phyloP scores from a whole-genome alignment of 2,888 invertebrate genomes.

The Polylopha cassiicola region DNA sequence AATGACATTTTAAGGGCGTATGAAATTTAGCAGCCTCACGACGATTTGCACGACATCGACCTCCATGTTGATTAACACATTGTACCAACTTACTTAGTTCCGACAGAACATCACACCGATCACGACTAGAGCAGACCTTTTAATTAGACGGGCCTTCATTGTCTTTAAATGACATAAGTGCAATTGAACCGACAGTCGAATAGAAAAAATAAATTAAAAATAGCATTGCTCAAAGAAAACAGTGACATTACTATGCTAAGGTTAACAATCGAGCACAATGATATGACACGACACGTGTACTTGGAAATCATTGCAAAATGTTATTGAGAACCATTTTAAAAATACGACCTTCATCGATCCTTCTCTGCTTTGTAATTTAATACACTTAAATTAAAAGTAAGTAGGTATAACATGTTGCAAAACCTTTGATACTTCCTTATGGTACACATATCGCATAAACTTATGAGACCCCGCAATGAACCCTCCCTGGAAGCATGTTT shows the following conservation, averaged over 20 bases:
- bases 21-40: conserved; percentile 8
- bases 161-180: conserved; percentile 11
- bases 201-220: conserved; percentile 2
- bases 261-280: conserved; percentile 20
- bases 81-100: conserved; percentile 16
- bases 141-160: conserved; percentile 11
- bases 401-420: too few species aligned
- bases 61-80: conserved; percentile 9
- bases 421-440: neutral
- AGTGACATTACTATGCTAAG: conserved; percentile 16
- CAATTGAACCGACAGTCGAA: conserved; percentile 7
- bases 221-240: conserved; percentile 18
- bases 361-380: conserved; percentile 12
- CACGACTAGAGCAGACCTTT: neutral
- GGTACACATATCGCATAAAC: neutral
- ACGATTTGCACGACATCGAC: conserved; percentile 11
- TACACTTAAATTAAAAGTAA: conserved; percentile 18
- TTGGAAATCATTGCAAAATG: conserved; percentile 17
- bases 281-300: conserved; percentile 21
- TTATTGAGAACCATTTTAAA: conserved; percentile 17
- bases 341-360: conserved; percentile 11
- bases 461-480: neutral
- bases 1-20: conserved; percentile 3
- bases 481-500: too few species aligned
- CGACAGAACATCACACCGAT: conserved; percentile 9